Evolutionary conservation across 2,888 invertebrate species (phyloP), one percentile per base, ranked within the genome.

Genomic region (Caradrina kadenii): DNA sequence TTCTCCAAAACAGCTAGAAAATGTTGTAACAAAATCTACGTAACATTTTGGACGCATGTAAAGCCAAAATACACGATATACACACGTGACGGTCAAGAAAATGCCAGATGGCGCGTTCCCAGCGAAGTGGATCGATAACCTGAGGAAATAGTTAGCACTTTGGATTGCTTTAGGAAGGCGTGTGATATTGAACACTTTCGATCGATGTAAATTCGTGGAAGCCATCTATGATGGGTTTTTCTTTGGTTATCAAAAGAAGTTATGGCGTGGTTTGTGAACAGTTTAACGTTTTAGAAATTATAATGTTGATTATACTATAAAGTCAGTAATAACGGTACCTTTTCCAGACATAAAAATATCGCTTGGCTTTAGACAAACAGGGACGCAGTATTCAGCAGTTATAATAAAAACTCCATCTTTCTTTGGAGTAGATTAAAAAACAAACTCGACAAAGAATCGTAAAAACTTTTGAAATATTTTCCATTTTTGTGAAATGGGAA

Each of bases 81-180:
- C 45, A 50, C 66, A 72, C 65, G 74, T 76, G 73, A 72, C 21
- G 66, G 72, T 68, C 59, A 59, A 69, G 63, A 55, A 74, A 76
- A 59, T 69, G 75, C 83, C 83, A 83, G 81, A 83, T 83, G 85
- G 61, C 63, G 50, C 50, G 69, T 72, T 76, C 83, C 70, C 85
- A 74, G 64, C 63, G 54, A 76, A 80, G 73, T 85, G 74, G 73
- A 85, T 80, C 81, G 83, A 83, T 83, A 85, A 83, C 79, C 83
- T 69, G 60, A 54, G 55, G 72, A 65, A 75, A 84, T 75, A 63
- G 73, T 76, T 68, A 82, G 70, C 72, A 73, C 82, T 79, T 73
- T 63, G 66, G 49, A 54, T 76, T 62, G 45, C 67, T 65, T 75
- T 75, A 74, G 56, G 59, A 75, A 72, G 63, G 50, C 65, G 62